These are phyloP conservation scores for Lasiurus borealis DNA, from an alignment of 2,113 vertebrate species.

Conservation along the genomic window DNA sequence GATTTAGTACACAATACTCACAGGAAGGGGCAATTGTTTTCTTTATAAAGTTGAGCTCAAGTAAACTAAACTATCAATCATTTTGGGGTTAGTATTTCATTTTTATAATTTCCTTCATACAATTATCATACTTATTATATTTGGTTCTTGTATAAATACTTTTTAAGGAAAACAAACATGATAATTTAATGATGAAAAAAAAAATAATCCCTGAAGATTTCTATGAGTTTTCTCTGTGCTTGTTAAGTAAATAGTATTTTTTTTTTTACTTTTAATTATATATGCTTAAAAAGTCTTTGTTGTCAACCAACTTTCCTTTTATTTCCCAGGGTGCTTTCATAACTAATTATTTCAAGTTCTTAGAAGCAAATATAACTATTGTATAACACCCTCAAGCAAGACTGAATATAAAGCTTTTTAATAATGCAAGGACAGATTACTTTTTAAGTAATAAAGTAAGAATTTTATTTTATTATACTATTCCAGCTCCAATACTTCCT, in stretches of 20 bases:
- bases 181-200: conserved; percentile 36
- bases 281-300: conserved; percentile 76
- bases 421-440: conserved; percentile 57
- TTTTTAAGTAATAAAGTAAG: conserved; percentile 65
- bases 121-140: conserved; percentile 60
- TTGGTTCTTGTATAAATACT: not conserved
- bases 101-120: conserved; percentile 56
- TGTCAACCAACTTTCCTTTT: conserved; percentile 81
- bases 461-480: conserved; percentile 1
- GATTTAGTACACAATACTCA: conserved; percentile 64
- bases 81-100: conserved; percentile 64
- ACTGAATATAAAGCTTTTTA: conserved; percentile 75
- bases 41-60: conserved; percentile 64
- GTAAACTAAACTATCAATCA: conserved; percentile 63
- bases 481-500: not conserved
- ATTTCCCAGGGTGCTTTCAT: conserved; percentile 77
- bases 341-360: conserved; percentile 79
- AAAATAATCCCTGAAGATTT: not conserved
- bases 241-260: conserved; percentile 73
- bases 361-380: conserved; percentile 75
- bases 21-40: conserved; percentile 35
- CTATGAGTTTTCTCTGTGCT: conserved; percentile 58
- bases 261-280: conserved; percentile 81
- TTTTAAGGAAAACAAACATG: conserved; percentile 3
- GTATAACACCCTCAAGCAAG: conserved; percentile 72